phyloP scores from a whole-genome alignment of 2,888 invertebrate species.

The Trissonchulus sp. region DNA sequence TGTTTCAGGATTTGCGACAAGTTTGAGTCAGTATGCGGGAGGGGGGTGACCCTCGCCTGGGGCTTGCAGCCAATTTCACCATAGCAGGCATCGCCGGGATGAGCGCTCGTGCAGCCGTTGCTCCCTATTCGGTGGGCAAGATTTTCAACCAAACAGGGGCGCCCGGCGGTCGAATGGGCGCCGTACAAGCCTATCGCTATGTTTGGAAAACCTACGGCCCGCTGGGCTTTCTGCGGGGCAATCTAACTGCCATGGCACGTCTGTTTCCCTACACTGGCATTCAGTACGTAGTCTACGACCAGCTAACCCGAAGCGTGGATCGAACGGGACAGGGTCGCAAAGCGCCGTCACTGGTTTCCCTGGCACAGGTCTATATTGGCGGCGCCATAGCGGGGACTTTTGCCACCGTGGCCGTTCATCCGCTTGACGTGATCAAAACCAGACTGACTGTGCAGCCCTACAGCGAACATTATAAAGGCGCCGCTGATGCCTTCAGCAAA shows the following conservation, averaged over 20 bases:
- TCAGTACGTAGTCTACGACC: constrained; percentile 22
- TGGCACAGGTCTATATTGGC: not conserved
- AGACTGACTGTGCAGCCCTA: constrained; percentile 22
- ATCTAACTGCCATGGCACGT: not conserved
- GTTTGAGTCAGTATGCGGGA: too few species aligned
- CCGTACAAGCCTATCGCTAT: not conserved
- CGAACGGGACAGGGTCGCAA: not conserved
- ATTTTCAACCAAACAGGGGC: constrained; percentile 21
- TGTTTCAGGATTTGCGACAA: too few species aligned
- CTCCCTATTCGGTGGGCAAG: constrained; percentile 20
- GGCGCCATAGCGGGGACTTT: constrained; percentile 20
- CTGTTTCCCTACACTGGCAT: constrained; percentile 25
- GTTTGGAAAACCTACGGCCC: not conserved
- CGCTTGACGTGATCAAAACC: constrained; percentile 29
- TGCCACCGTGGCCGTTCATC: constrained; percentile 26
- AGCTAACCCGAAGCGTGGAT: not conserved
- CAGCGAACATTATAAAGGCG: not conserved
- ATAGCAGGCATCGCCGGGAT: not conserved
- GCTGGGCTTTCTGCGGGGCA: constrained; percentile 10
- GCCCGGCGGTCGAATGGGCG: constrained; percentile 18
- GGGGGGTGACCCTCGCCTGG: too few species aligned
- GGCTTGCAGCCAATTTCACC: not conserved
- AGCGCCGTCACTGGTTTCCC: not conserved
- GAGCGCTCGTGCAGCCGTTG: constrained; percentile 1
- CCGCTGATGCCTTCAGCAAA: constrained; percentile 17